phyloP scores from a whole-genome alignment of 2,113 vertebrate genomes.

The Martes martes region DNA sequence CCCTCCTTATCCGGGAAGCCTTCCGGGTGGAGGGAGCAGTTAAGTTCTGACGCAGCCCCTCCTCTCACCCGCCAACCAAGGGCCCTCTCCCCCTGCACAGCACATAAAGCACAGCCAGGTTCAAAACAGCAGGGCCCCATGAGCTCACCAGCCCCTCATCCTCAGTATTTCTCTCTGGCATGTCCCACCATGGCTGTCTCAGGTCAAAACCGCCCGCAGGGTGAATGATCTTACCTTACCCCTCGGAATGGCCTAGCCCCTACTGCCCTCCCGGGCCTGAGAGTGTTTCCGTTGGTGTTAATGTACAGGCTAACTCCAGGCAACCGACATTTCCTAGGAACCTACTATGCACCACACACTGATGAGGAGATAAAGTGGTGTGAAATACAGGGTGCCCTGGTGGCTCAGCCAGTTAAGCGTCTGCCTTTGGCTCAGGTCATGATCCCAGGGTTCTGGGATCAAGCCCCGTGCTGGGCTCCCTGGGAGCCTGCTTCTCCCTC shows the following conservation, averaged over 20 bases:
- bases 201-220: not conserved
- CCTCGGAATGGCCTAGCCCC: not conserved
- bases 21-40: not conserved
- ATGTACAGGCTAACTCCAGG: not conserved
- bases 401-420: too few relatives aligned
- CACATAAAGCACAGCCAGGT: not conserved
- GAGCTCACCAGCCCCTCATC: not conserved
- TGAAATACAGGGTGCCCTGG: not conserved
- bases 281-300: not conserved
- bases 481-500: too few relatives aligned
- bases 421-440: too few relatives aligned
- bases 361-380: not conserved
- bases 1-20: not conserved
- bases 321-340: not conserved
- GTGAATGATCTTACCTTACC: not conserved
- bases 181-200: not conserved
- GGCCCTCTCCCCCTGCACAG: not conserved
- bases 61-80: constrained; percentile 14
- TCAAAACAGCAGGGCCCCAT: not conserved
- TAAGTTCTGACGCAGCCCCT: not conserved
- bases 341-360: not conserved
- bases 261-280: not conserved
- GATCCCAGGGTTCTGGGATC: too few relatives aligned
- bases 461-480: too few relatives aligned
- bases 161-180: not conserved